Evolutionary conservation across 1,140 invertebrate species (phyloP), one percentile per base, ranked within the genome.

Genomic region (Ceratina japonica): DNA sequence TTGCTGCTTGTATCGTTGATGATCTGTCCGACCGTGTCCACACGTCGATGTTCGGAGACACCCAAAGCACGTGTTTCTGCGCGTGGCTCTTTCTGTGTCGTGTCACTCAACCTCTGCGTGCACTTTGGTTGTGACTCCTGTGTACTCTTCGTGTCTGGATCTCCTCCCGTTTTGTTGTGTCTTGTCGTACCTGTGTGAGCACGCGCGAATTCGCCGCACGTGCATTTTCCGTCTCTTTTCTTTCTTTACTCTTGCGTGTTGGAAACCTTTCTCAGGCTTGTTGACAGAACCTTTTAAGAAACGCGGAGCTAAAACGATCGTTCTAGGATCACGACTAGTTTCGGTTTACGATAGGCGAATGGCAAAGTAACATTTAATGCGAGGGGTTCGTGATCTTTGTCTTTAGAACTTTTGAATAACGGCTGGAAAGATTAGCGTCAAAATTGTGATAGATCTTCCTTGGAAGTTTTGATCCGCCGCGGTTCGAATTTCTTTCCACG

Each of bases 1-100:
- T 8, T 52, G 59, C 51, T 56, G 68, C 69, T 72, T 72, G 59
- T 72, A 72, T 56, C 75, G 75, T 63, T 64, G 75, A 71, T 71
- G 66, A 71, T 63, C 20, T 37, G 49, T 54, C 15, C 58, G 58
- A 77, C n/a, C 54, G 54, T 44, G 10, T 44, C 37, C 37, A 44
- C 37, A 44, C 37, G 37, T 76, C 49, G 49, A 3, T 71, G 75
- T 62, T 54, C 56, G n/a, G 13, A 20, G n/a, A 22, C 7, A 52
- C 24, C 66, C 44, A 37, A 24, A 76, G 44, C 65, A 76, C 75
- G 68, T 54, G 27, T 54, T 22, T 18, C 37, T 13, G 71, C 66
- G 68, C 44, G 27, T 54, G 24, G 24, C 37, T 8, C 37, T 54
- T n/a, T n/a, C 44, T 31, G 37, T 44, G 49, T 44, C 51, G 31